A percentile compares a stretch with the other conserved stretches of the same genome.
Conservation (phyloP, 2,797 vertebrate genomes). For the Siniperca scherzeri region DNA sequence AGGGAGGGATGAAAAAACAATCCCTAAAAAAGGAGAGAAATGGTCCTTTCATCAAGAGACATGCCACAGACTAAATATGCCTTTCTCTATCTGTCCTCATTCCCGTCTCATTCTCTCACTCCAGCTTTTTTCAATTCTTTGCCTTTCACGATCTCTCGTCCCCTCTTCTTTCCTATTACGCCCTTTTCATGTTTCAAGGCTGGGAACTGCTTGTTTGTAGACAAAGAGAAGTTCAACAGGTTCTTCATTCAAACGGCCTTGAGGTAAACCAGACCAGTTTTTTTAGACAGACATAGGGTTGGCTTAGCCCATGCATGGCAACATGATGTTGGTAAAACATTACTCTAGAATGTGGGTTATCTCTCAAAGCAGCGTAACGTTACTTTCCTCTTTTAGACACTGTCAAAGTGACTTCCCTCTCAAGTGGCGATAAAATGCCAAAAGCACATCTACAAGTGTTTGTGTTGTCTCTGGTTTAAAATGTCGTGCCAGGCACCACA, state of each 20-base stretch:
- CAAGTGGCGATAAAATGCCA: constrained; percentile 4
- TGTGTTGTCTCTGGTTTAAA: constrained; percentile 18
- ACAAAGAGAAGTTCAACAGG: constrained; percentile 22
- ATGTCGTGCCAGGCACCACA: neutral
- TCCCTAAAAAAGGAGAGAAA: constrained; percentile 67
- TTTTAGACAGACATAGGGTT: neutral
- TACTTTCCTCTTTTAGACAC: constrained; percentile 29
- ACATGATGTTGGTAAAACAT: constrained; percentile 16
- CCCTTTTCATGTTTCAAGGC: constrained; percentile 23
- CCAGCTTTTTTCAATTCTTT: neutral
- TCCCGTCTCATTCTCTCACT: constrained; percentile 28
- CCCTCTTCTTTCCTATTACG: neutral
- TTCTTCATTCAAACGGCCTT: constrained; percentile 19
- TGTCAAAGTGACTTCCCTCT: neutral
- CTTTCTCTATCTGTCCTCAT: constrained; percentile 49
- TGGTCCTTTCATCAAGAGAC: constrained; percentile 64
- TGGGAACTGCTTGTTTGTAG: neutral
- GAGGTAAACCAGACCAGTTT: constrained; percentile 40
- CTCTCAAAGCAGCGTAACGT: constrained; percentile 10
- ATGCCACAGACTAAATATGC: constrained; percentile 56
- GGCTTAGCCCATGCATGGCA: constrained; percentile 18
- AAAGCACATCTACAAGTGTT: constrained; percentile 21
- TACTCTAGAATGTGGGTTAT: constrained; percentile 8
- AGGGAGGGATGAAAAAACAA: constrained; percentile 64
- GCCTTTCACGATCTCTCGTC: neutral